phyloP scores from a whole-genome alignment of 2,113 vertebrate genomes.

The Indicator maculatus region DNA sequence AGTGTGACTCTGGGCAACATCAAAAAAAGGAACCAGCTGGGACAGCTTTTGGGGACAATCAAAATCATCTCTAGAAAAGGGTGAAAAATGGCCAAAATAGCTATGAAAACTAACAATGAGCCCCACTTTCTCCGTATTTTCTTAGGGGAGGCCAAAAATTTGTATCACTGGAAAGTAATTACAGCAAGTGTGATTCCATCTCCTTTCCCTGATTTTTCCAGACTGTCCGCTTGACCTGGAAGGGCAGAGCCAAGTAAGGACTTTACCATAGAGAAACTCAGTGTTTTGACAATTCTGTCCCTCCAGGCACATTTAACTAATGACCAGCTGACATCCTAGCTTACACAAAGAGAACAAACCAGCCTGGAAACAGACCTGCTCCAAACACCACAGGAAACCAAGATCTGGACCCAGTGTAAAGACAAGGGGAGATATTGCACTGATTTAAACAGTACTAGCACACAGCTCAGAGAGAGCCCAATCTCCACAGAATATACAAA shows the following conservation, averaged over 20 bases:
- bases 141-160: neutral
- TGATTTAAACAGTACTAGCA: rapidly evolving
- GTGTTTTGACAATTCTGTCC: neutral
- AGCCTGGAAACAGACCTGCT: neutral
- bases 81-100: neutral
- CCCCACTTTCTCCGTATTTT: neutral
- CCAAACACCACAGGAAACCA: neutral
- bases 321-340: neutral
- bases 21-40: neutral
- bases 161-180: neutral
- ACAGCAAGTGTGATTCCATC: neutral
- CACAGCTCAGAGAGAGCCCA: neutral
- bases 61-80: neutral
- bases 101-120: neutral
- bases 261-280: neutral
- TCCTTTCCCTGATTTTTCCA: neutral
- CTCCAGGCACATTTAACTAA: neutral
- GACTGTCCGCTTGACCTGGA: neutral
- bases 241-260: neutral
- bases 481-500: neutral
- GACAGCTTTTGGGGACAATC: neutral
- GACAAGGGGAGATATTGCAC: neutral
- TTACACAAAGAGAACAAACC: neutral
- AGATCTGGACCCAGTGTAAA: neutral
- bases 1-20: neutral